Evolutionary conservation across 2,113 vertebrate genomes (phyloP), one percentile per base, ranked within the genome.

Genomic region (Collichthys lucidus): DNA sequence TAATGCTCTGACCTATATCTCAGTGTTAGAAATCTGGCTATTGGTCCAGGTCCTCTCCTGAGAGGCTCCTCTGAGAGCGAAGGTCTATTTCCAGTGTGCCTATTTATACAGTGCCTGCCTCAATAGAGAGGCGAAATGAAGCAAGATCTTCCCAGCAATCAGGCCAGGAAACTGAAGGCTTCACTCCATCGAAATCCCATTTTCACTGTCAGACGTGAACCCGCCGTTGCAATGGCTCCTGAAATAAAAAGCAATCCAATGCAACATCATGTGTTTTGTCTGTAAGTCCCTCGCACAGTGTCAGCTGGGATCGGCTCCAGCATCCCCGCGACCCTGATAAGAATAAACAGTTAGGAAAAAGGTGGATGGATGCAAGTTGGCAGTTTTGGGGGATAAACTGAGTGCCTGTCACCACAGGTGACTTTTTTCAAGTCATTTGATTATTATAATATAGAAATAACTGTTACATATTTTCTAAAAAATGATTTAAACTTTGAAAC

Each of bases 11-110:
- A 79, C 91, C 91, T 88, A 94, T 62, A 91, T 91, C 75, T 92
- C 22, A 84, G 66, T 29, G 74, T 66, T 80, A 67, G 88, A 87
- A 93, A 92, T 85, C 65, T 93, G 91, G 88, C 90, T 84, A 85
- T 87, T 64, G 88, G 93, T 92, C 87, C 86, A 35, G 83, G 85
- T 65, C 83, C 88, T 94, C 85, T 93, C 89, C 84, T 66, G 88
- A 93, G 93, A 89, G 75, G 84, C 91, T 92, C 91, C 92, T 89
- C 86, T 68, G 92, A 94, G 93, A 93, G 69, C 72, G 80, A 70
- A 89, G 67, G 83, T 90, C 93, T 95, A 95, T 95, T 95, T 95
- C 90, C 87, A 91, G 92, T 69, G 71, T 80, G 86, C 64, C 94
- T 94, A 95, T 95, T 95, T 92, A 91, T 95, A 94, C 66, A 79